These are phyloP conservation scores for Ricordea florida DNA, from an alignment of 92 coral and sea anemone species.

Conservation along the genomic window DNA sequence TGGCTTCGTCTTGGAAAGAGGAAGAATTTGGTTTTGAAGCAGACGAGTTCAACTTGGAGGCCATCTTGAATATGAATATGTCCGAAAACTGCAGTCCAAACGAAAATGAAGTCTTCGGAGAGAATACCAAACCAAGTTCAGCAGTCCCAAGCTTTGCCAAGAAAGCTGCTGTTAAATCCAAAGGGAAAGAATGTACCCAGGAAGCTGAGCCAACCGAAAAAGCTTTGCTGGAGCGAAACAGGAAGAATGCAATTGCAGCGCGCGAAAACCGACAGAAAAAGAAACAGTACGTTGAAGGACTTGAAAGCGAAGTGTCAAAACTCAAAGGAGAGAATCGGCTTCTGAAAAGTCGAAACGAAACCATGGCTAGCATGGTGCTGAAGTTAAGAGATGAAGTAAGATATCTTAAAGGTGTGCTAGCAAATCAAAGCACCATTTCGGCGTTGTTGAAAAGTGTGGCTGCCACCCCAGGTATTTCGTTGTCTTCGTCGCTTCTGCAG, in stretches of 20 bases:
- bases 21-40: slow-evolving; percentile 48
- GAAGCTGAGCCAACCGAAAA: slow-evolving; percentile 53
- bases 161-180: not conserved
- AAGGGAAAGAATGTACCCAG: not conserved
- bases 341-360: slow-evolving; percentile 44
- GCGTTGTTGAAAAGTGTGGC: slow-evolving; percentile 74
- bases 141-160: slow-evolving; percentile 9
- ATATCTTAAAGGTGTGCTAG: slow-evolving; percentile 80
- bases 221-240: slow-evolving; percentile 53
- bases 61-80: slow-evolving; percentile 4
- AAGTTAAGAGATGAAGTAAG: slow-evolving; percentile 76
- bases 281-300: slow-evolving; percentile 77
- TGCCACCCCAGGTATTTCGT: slow-evolving; percentile 81
- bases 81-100: not conserved
- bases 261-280: slow-evolving; percentile 89
- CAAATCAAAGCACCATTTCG: slow-evolving; percentile 90
- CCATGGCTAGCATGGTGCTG: slow-evolving; percentile 38
- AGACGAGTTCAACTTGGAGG: slow-evolving; percentile 60
- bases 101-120: not conserved
- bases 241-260: slow-evolving; percentile 89
- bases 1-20: slow-evolving; percentile 44
- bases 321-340: slow-evolving; percentile 67
- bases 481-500: slow-evolving; percentile 73
- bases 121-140: no score
- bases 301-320: slow-evolving; percentile 65